phyloP scores from a whole-genome alignment of 1,140 invertebrate species.

The Limonius californicus region DNA sequence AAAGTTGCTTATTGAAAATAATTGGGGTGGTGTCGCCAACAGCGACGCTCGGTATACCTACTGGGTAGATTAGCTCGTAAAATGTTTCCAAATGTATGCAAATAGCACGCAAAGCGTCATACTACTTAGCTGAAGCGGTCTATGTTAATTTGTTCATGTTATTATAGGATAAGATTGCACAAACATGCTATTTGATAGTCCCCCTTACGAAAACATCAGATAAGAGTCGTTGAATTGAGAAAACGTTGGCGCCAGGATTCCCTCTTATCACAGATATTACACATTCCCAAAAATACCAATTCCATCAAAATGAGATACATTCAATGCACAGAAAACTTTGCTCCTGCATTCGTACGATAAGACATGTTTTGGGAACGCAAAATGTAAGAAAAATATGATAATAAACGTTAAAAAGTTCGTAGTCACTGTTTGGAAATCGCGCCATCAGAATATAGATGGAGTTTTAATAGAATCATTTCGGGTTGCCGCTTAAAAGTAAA shows the following conservation, averaged over 20 bases:
- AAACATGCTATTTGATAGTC: constrained; percentile 35
- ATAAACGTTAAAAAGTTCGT: constrained; percentile 8
- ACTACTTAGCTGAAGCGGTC: constrained; percentile 28
- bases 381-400: constrained; percentile 8
- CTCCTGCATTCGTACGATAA: constrained; percentile 3
- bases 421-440: constrained; percentile 2
- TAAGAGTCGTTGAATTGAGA: constrained; percentile 28
- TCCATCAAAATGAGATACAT: constrained; percentile 13
- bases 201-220: constrained; percentile 33
- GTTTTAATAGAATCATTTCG: constrained; percentile 10
- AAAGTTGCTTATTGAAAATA: constrained; percentile 3
- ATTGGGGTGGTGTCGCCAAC: not conserved
- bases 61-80: constrained; percentile 15
- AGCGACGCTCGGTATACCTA: not conserved
- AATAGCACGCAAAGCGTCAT: constrained; percentile 26
- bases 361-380: constrained; percentile 4
- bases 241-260: not conserved
- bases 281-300: constrained; percentile 14
- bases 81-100: constrained; percentile 34
- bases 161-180: constrained; percentile 34
- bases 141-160: constrained; percentile 36
- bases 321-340: constrained; percentile 7
- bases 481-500: constrained; percentile 4
- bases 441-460: constrained; percentile 14
- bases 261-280: constrained; percentile 8